These are phyloP conservation scores for Morone saxatilis DNA, from an alignment of 2,113 vertebrate genomes.

Conservation along the genomic window DNA sequence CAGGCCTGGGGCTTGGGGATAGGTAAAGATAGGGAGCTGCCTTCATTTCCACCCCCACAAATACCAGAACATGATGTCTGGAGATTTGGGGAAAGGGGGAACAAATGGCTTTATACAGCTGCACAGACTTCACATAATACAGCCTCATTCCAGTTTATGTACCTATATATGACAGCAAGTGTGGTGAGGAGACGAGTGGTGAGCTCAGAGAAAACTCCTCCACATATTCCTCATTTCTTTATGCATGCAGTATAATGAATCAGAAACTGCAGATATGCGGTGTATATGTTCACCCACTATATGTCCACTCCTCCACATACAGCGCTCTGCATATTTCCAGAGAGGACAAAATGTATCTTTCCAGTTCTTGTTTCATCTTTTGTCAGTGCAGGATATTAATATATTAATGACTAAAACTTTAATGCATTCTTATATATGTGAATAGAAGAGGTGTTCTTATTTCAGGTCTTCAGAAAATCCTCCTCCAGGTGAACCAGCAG, in stretches of 20 bases:
- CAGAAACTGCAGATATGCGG: conserved; percentile 9
- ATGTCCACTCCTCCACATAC: conserved; percentile 37
- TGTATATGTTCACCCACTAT: conserved; percentile 24
- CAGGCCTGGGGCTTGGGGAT: conserved; percentile 24
- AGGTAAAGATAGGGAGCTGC: conserved; percentile 14
- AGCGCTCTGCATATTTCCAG: conserved; percentile 15
- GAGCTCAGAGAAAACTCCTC: conserved; percentile 26
- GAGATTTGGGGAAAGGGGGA: conserved; percentile 1
- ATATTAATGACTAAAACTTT: conserved; percentile 3
- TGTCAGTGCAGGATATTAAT: conserved; percentile 1
- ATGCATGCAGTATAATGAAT: conserved; percentile 39
- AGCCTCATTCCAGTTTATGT: conserved; percentile 4
- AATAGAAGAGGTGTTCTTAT: not conserved
- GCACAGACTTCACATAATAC: conserved; percentile 12
- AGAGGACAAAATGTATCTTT: conserved; percentile 4
- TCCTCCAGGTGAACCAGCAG: conserved; percentile 1
- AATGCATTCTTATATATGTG: not conserved
- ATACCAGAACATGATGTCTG: conserved; percentile 15
- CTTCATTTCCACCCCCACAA: conserved; percentile 38
- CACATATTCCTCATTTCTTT: conserved; percentile 27
- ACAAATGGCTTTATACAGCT: not conserved
- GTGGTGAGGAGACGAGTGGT: not conserved
- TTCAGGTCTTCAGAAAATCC: not conserved
- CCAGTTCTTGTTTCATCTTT: not conserved
- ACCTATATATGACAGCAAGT: conserved; percentile 23